phyloP scores from a whole-genome alignment of 1,140 invertebrate species.

The Asobara japonica region DNA sequence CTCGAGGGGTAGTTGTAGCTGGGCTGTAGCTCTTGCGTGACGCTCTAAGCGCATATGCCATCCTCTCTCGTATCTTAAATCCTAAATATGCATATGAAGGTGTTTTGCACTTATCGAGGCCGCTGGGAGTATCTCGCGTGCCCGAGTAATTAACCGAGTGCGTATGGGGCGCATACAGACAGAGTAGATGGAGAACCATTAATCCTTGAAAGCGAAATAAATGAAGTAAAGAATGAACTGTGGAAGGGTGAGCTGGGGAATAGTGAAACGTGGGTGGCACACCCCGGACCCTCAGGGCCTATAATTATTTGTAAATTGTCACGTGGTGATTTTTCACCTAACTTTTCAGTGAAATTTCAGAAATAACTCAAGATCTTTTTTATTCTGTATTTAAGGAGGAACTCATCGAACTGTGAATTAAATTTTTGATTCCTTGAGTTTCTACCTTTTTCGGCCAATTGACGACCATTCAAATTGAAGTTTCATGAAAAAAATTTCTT shows the following conservation, averaged over 20 bases:
- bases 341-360: not conserved
- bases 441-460: too few species aligned
- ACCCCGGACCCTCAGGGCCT: not conserved
- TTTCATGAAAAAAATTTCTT: too few species aligned
- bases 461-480: too few species aligned
- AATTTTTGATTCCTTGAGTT: too few species aligned
- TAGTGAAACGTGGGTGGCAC: constrained; percentile 8
- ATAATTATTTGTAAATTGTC: too few species aligned
- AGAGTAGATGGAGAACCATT: not conserved
- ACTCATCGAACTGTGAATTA: too few species aligned
- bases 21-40: not conserved
- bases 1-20: not conserved
- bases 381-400: too few species aligned
- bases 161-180: not conserved
- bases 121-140: not conserved
- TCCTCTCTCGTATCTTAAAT: not conserved
- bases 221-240: not conserved
- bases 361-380: constrained; percentile 5
- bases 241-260: not conserved
- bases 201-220: not conserved
- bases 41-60: not conserved
- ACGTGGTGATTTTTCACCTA: too few species aligned
- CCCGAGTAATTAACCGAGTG: constrained; percentile 11
- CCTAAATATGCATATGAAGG: constrained; percentile 11
- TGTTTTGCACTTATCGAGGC: constrained; percentile 5